Conservation (phyloP, 2,888 invertebrate species). For the Aricia artaxerxes region DNA sequence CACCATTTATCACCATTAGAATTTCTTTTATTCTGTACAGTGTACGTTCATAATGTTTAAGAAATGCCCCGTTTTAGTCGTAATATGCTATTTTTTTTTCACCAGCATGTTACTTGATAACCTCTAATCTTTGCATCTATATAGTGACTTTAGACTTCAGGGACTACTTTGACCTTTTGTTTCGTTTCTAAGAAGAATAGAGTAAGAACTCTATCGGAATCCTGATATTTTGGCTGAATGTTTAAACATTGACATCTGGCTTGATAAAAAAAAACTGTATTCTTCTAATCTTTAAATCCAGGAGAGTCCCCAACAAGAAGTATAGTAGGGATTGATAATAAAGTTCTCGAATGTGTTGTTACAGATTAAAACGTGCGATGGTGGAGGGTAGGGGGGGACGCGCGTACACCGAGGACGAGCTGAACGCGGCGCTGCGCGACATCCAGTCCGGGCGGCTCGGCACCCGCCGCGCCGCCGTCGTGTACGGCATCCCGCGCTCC, state of each 20-base stretch:
- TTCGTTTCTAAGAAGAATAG: too few relatives aligned
- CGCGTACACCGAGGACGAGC: slow-evolving; percentile 97
- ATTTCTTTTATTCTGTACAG: not conserved
- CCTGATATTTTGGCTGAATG: too few relatives aligned
- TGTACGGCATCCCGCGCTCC: slow-evolving; percentile 98
- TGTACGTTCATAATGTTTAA: not conserved
- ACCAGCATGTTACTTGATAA: not conserved
- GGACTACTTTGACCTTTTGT: too few relatives aligned
- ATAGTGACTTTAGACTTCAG: too few relatives aligned
- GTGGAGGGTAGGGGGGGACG: slow-evolving; percentile 82
- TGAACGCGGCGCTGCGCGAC: slow-evolving; percentile 95
- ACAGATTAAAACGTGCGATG: slow-evolving; percentile 67
- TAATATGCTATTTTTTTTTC: not conserved
- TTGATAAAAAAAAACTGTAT: too few relatives aligned
- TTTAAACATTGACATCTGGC: too few relatives aligned
- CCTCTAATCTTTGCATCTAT: not conserved
- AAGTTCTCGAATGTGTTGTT: slow-evolving; percentile 50
- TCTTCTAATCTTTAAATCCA: too few relatives aligned
- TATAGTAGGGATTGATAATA: not conserved
- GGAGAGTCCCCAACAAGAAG: too few relatives aligned
- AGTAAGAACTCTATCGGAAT: too few relatives aligned
- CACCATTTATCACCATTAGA: not conserved
- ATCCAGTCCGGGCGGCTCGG: slow-evolving; percentile 96
- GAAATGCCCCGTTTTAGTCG: not conserved
- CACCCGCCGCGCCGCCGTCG: slow-evolving; percentile 94